Percentiles rank a stretch among this genome's conserved stretches.
phyloP scores from a whole-genome alignment of 1,140 invertebrate species.

The Hypsibius dujardini region DNA sequence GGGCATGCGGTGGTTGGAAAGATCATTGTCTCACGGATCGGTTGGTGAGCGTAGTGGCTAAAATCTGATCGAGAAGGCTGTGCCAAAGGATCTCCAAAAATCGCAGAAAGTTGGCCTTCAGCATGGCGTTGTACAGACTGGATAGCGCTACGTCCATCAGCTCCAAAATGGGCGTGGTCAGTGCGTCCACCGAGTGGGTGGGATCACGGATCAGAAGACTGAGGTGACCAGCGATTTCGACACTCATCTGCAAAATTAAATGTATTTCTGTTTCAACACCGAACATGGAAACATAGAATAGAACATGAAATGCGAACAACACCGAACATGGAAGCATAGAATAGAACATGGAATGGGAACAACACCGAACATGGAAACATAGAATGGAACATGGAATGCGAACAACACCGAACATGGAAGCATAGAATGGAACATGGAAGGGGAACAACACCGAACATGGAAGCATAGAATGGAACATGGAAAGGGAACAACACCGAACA shows the following conservation, averaged over 20 bases:
- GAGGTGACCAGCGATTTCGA: neutral
- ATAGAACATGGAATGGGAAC: too few relatives aligned
- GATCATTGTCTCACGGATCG: neutral
- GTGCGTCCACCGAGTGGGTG: neutral
- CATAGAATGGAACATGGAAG: too few relatives aligned
- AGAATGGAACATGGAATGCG: too few relatives aligned
- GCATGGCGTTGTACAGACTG: neutral
- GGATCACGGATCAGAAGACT: neutral
- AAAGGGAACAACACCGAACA: too few relatives aligned
- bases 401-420: too few relatives aligned
- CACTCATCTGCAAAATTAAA: neutral
- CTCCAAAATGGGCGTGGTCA: neutral
- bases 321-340: too few relatives aligned
- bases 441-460: too few relatives aligned
- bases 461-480: too few relatives aligned
- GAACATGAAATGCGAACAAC: too few relatives aligned
- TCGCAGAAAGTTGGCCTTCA: slow-evolving; percentile 8
- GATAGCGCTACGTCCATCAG: neutral
- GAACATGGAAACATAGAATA: too few relatives aligned
- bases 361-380: too few relatives aligned
- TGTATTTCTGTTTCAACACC: neutral
- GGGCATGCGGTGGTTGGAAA: too few relatives aligned
- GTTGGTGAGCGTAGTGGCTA: neutral
- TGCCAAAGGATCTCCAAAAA: slow-evolving; percentile 2
- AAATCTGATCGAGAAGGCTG: neutral